phyloP scores from a whole-genome alignment of 2,797 vertebrate species.

The Allobates femoralis region DNA sequence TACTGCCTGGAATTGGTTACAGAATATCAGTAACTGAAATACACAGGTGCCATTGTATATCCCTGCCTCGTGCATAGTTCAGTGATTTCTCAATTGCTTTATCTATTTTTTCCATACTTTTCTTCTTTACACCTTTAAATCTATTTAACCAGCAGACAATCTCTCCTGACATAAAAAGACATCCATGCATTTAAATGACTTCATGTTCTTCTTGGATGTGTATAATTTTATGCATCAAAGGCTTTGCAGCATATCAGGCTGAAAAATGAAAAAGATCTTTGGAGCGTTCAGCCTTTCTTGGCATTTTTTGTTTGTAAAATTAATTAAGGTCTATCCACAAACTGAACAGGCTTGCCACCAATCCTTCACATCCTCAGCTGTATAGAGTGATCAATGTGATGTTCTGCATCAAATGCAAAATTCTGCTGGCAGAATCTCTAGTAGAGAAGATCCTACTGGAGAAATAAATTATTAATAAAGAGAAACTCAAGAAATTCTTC shows the following conservation, averaged over 20 bases:
- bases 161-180: constrained; percentile 54
- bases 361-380: constrained; percentile 10
- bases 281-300: constrained; percentile 26
- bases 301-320: constrained; percentile 55
- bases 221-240: constrained; percentile 59
- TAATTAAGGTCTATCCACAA: constrained; percentile 52
- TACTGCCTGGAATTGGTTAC: background rate
- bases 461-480: constrained; percentile 65
- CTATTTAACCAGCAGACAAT: constrained; percentile 53
- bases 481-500: constrained; percentile 22
- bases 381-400: constrained; percentile 22
- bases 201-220: constrained; percentile 59
- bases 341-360: constrained; percentile 23
- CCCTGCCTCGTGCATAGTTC: constrained; percentile 1
- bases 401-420: constrained; percentile 17
- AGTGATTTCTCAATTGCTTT: constrained; percentile 41
- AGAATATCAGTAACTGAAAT: background rate
- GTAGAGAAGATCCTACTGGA: constrained; percentile 4
- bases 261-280: constrained; percentile 42
- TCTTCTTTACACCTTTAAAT: constrained; percentile 38
- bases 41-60: constrained; percentile 2
- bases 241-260: constrained; percentile 47
- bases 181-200: constrained; percentile 60
- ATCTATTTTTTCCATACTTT: constrained; percentile 10
- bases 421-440: background rate